Evolutionary conservation across 1,140 invertebrate species (phyloP).

Genomic region (Halyomorpha halys): DNA sequence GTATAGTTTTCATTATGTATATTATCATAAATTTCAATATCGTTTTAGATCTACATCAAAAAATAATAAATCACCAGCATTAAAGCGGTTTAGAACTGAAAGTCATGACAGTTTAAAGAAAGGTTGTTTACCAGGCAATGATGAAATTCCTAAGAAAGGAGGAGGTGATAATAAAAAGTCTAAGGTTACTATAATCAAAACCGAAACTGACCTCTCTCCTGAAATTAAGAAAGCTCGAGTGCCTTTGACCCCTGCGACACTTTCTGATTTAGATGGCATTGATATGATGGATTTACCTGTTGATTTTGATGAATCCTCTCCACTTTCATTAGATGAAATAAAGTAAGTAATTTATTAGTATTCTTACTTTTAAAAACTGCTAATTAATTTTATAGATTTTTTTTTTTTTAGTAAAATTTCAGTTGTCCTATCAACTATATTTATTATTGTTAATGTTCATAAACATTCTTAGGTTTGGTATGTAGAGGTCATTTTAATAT

Average conservation of each 20-base stretch:
- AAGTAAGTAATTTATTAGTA: conserved; percentile 35
- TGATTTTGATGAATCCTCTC: conserved; percentile 47
- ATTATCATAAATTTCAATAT: too few species aligned
- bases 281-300: conserved; percentile 56
- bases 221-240: conserved; percentile 2
- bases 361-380: background rate
- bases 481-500: too few species aligned
- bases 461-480: too few species aligned
- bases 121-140: background rate
- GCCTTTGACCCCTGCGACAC: conserved; percentile 35
- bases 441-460: too few species aligned
- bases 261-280: conserved; percentile 47
- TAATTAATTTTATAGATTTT: background rate
- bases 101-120: background rate
- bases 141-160: background rate
- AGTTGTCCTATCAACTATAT: too few species aligned
- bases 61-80: background rate
- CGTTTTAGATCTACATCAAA: background rate
- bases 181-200: conserved; percentile 1
- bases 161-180: background rate
- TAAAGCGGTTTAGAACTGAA: background rate
- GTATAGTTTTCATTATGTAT: too few species aligned
- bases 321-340: conserved; percentile 43
- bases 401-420: too few species aligned
- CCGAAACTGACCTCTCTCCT: background rate